Evolutionary conservation across 2,888 invertebrate species (phyloP), one percentile per base, ranked within the genome.

Genomic region (Cancer borealis): DNA sequence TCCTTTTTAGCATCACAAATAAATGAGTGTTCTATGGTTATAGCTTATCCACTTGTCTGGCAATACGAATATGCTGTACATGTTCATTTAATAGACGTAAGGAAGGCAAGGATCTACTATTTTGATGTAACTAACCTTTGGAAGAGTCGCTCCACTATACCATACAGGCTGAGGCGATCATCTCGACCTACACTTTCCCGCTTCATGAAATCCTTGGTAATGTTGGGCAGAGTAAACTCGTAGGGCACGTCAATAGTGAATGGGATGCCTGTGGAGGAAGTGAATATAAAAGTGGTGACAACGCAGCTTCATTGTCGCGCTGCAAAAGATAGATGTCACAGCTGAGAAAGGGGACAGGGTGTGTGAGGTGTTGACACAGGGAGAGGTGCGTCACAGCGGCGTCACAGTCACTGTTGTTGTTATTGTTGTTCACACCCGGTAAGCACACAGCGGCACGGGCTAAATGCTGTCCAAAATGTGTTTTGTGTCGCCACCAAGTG

Each of bases 191-290:
- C 66, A 8, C 2, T 1, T 54, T 88, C 21, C 3, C 87, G 12
- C 1, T 60, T 87, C n/a, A 26, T n/a, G n/a, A 26, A 66, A 12
- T 88, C 47, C 17, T 2, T 21, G 4, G 95, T 95, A 47, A 95
- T 49, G 88, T 95, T 95, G 39, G 95, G 95, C 66, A 95, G 92
- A 4, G 3, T 47, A 49, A 95, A 95, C 49, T 79, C n/a, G 88
- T 93, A 95, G 14, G 93, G 93, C 39, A 93, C 95, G 47, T 95
- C 95, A n/a, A 95, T 45, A 17, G 91, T 95, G 49, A 95, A 49
- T 30, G 95, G 93, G 4, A 94, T 92, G 49, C 39, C 94, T 94
- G 93, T 60, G 30, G 46, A 30, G 39, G 47, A 17, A 39, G 21
- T 46, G 47, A 45, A 8, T 30, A 21, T 26, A 47, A 46, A 47